Conservation (phyloP, 1,140 invertebrate species). For the Lasioglossum baleicum region DNA sequence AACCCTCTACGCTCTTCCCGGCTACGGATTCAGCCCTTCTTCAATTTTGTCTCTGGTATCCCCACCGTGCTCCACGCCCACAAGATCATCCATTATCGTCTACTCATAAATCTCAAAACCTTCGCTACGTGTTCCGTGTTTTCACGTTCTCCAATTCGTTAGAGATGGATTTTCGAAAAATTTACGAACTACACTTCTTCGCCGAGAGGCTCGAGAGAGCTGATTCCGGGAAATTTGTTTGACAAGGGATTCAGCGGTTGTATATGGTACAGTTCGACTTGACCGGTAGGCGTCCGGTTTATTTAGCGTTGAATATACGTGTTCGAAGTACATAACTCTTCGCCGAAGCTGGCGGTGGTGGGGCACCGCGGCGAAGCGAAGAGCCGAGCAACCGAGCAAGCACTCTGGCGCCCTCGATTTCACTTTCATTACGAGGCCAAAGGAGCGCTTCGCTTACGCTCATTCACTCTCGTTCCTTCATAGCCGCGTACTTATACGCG, state of each 20-base stretch:
- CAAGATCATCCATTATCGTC: not conserved
- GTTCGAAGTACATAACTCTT: constrained; percentile 42
- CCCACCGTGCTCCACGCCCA: not conserved
- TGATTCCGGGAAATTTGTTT: too few species aligned
- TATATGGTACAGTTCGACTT: too few species aligned
- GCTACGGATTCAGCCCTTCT: constrained; percentile 21
- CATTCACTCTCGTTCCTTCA: constrained; percentile 73
- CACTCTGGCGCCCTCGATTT: constrained; percentile 76
- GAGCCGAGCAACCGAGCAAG: constrained; percentile 48
- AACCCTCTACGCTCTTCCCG: constrained; percentile 34
- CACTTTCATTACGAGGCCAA: constrained; percentile 78
- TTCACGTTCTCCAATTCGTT: not conserved
- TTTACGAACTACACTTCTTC: too few species aligned
- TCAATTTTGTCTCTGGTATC: not conserved
- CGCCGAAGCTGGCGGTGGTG: constrained; percentile 28
- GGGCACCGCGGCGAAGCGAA: constrained; percentile 37
- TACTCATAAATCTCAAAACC: constrained; percentile 29
- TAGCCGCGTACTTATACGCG: constrained; percentile 54
- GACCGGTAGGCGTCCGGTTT: too few species aligned
- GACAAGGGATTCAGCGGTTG: too few species aligned
- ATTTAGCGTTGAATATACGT: not conserved
- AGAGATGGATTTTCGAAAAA: not conserved
- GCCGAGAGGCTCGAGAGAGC: too few species aligned
- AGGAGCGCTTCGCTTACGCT: constrained; percentile 66
- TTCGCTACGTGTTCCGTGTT: not conserved